Base-by-base conservation (phyloP, 1,140 invertebrate genomes). In the Anthonomus grandis region DNA sequence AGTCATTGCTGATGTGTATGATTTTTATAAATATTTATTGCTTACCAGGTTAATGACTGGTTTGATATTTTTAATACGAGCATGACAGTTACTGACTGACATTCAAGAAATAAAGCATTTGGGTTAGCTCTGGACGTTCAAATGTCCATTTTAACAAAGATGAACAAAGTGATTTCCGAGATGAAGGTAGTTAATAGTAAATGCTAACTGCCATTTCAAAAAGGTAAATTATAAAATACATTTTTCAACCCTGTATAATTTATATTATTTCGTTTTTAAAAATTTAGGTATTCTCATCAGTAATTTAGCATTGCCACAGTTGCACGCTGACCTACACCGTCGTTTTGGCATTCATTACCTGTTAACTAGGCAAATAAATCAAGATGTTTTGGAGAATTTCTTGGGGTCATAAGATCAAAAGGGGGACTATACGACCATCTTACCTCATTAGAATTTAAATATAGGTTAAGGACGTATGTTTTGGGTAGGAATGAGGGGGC, bases 1-100 rank as follows among this genome's bases (percentile, higher is more conserved):
- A 42, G 22, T 34, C 34, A 37, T 15, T 34, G 6, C 6, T 18
- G 9, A n/a, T 15, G n/a, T n/a, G n/a, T n/a, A 44, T 21, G 12
- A 17, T 17, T 44, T 10, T 18, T 38, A 50, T 36, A 10, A 4
- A 17, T 13, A 12, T 50, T 13, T 22, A 23, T 10, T 48, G 17
- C 38, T 53, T 27, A 21, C n/a, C n/a, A 59, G 51, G 50, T 59
- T 0, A 59, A 59, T 22, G 50, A 59, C 15, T 54, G 51, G 57
- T 59, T 55, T 46, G 57, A 59, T 59, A 24, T 54, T 18, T 21
- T 59, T 1, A 59, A 54, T 24, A 34, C 55, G 1, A 34, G 50
- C 8, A 22, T 27, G 0, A 36, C 39, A 15, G 9, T 38, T 1
- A 24, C 1, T 10, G 57, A 59, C 12, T 1, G 12, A 51, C 15